Evolutionary conservation across 2,888 invertebrate species (phyloP), one percentile per base, ranked within the genome.

Genomic region (Saturnia japonica): DNA sequence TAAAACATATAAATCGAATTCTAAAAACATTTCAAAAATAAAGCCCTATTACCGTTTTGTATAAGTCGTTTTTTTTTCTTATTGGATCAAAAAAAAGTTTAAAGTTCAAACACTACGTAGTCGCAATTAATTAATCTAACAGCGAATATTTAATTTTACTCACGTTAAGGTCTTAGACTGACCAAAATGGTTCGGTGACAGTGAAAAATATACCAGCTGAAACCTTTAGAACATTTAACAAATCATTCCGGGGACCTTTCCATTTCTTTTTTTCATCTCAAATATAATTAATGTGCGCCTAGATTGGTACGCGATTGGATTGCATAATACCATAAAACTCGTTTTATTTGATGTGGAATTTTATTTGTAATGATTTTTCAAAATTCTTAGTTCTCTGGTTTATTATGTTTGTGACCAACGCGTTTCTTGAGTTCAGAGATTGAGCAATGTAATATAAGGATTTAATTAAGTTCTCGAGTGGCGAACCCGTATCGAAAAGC

Each of bases 191-290:
- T 84, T 80, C 60, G 74, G 80, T 80, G 89, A 89, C 89, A 87
- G 87, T 89, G 88, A 89, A 85, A 85, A 85, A 89, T 89, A 84
- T 82, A 82, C 77, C 76, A 80, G 81, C 82, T 81, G 81, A 28
- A 85, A 85, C 88, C 85, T 85, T 82, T 78, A 73, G 76, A 82
- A 84, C 86, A 81, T 86, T 85, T 85, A 82, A 83, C 83, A 82
- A 87, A 86, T 87, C 84, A 83, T 83, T 85, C 34, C 83, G 72
- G 73, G 74, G 77, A 76, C 73, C 77, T 82, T 76, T 73, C 81
- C 79, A 81, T 82, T 81, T 76, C 73, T 72, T 66, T 70, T 68
- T 64, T 40, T 54, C 51, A 66, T 70, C 64, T 70, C 67, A 19
- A 66, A 54, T 67, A 54, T 28, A 66, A 67, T 54, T 64, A 34